Conservation (phyloP, 2,797 vertebrate species). For the Myoxocephalus aenaeus region DNA sequence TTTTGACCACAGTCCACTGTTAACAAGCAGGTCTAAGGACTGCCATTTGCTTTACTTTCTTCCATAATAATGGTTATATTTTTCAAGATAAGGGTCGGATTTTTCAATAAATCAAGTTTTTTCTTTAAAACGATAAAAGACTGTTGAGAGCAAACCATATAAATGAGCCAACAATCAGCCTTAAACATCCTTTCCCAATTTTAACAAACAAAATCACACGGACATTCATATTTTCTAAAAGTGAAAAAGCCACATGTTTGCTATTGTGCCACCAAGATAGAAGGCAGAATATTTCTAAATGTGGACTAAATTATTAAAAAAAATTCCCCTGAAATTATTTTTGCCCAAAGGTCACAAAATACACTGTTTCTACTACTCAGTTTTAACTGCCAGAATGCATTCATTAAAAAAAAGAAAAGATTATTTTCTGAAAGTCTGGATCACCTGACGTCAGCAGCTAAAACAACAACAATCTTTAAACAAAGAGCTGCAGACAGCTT, state of each 20-base stretch:
- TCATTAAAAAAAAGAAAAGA: neutral
- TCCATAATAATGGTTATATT: neutral
- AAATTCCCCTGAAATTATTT: too few relatives aligned
- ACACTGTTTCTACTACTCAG: constrained; percentile 5
- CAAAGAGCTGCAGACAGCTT: constrained; percentile 9
- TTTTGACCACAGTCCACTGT: constrained; percentile 9
- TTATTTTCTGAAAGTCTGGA: constrained; percentile 2
- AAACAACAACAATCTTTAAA: constrained; percentile 32
- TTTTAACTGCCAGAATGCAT: constrained; percentile 7
- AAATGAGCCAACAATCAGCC: neutral
- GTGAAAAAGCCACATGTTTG: neutral
- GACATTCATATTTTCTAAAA: neutral
- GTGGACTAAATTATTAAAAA: neutral
- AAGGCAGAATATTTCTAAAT: neutral
- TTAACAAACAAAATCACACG: neutral
- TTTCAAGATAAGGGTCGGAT: neutral
- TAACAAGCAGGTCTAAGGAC: neutral
- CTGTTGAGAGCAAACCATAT: neutral
- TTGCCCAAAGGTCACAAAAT: neutral
- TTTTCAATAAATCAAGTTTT: neutral
- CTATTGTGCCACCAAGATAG: neutral
- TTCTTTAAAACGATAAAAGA: neutral
- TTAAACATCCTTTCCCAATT: neutral
- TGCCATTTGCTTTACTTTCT: neutral
- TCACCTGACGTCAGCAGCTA: constrained; percentile 27